These are phyloP conservation scores for Phthorimaea operculella DNA, from an alignment of 1,140 invertebrate species.

Conservation along the genomic window DNA sequence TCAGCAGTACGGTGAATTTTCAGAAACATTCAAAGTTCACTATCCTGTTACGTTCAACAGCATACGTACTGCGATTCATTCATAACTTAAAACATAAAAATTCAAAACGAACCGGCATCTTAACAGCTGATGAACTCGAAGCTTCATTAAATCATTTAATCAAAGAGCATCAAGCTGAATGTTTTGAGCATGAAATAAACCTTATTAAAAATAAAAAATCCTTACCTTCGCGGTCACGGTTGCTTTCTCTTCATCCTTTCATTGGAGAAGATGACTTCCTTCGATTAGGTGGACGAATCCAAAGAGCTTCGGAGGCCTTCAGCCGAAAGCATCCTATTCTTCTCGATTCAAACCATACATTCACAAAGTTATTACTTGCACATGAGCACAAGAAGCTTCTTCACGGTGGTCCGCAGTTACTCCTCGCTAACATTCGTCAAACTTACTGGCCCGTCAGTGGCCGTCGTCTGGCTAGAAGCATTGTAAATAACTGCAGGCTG, in stretches of 20 bases:
- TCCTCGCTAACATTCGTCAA: constrained; percentile 1
- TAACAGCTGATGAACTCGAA: constrained; percentile 3
- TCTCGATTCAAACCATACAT: constrained; percentile 7
- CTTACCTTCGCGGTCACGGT: constrained; percentile 5
- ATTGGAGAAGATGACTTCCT: constrained; percentile 8
- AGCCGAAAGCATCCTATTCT: constrained; percentile 11
- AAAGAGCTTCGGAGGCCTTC: background rate
- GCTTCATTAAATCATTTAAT: background rate
- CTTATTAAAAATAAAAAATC: background rate
- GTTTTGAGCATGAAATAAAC: background rate
- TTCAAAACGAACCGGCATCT: background rate
- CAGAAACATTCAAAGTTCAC: constrained; percentile 11
- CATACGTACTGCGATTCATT: constrained; percentile 5
- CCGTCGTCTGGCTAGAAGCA: background rate
- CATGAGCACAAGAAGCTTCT: constrained; percentile 5
- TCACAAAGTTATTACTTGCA: constrained; percentile 9
- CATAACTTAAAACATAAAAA: background rate
- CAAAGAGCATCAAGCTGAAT: constrained; percentile 3
- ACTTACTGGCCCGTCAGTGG: constrained; percentile 3
- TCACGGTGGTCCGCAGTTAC: constrained; percentile 6
- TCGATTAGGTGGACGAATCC: constrained; percentile 6
- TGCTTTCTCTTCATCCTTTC: constrained; percentile 5
- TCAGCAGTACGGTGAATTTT: background rate
- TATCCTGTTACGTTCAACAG: background rate
- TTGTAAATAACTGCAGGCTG: constrained; percentile 4